Evolutionary conservation across 2,888 invertebrate genomes (phyloP), one percentile per base, ranked within the genome.

Genomic region (Chloroclystis v-ata): DNA sequence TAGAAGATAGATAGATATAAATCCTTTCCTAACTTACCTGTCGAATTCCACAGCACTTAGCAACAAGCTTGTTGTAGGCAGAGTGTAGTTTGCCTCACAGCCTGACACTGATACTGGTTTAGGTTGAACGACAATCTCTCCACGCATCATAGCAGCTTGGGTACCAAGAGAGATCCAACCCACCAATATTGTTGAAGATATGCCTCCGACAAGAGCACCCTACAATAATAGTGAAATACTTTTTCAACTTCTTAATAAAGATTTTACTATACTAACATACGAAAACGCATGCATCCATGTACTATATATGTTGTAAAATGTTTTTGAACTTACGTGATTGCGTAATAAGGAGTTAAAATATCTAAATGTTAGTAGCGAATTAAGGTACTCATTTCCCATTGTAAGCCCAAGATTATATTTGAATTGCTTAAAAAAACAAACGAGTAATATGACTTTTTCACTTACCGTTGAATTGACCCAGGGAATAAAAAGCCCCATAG

Each of bases 91-190:
- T 0, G 43, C 60, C 0, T 67, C 43, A 52, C 92, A 92, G 1
- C 90, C 91, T 2, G 85, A 85, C 0, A 90, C 75, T 0, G 91
- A 92, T 0, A 92, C 83, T 0, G 92, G 90, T 58, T 93, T 93
- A 0, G 89, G 89, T 0, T 87, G 83, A 41, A 91, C 88, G 2
- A 83, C 69, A 38, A 93, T 91, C 3, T 89, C 83, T 0, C 92
- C 92, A 7, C 85, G 80, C 1, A 92, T 89, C 78, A 92, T 91
- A 7, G 92, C 90, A 6, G 92, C 86, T 66, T 93, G 93, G 0
- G 92, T 92, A 5, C 92, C 92, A 1, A 93, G 72, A 0, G 92
- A 92, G 39, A 93, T 92, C 92, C 92, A 92, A 0, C 90, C 91
- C 1, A 92, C 90, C 1, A 92, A 73, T 13, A 89, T 61, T 0